Percentiles rank a stretch among this genome's conserved stretches.
These are phyloP conservation scores for Augochlora pura DNA, from an alignment of 1,140 invertebrate genomes.

Conservation along the genomic window DNA sequence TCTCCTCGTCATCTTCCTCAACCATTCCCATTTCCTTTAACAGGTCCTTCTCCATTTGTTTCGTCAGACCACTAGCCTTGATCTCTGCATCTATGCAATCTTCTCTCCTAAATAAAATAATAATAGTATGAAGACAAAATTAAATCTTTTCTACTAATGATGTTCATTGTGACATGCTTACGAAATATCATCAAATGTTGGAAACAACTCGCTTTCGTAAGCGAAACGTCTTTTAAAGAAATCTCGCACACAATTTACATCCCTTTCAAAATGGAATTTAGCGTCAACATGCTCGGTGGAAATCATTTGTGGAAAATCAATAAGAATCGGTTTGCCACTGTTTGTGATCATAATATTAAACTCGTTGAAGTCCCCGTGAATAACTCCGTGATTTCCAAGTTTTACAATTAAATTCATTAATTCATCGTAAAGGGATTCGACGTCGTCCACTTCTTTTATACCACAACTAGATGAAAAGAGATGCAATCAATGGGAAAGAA, in stretches of 20 bases:
- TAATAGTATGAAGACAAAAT: too few relatives aligned
- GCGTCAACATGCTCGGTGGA: slow-evolving; percentile 96
- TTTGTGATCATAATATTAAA: slow-evolving; percentile 97
- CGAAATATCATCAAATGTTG: slow-evolving; percentile 90
- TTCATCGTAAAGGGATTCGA: slow-evolving; percentile 93
- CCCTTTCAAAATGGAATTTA: slow-evolving; percentile 96
- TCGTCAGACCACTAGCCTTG: slow-evolving; percentile 94
- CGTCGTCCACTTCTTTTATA: slow-evolving; percentile 88
- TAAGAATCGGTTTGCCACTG: slow-evolving; percentile 91
- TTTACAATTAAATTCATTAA: slow-evolving; percentile 96
- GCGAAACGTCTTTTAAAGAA: slow-evolving; percentile 96
- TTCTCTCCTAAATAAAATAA: slow-evolving; percentile 83
- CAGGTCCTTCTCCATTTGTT: slow-evolving; percentile 90
- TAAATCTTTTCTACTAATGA: too few relatives aligned
- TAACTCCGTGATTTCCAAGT: slow-evolving; percentile 96
- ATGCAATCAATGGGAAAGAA: background rate
- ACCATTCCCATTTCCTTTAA: slow-evolving; percentile 80
- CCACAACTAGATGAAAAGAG: slow-evolving; percentile 85
- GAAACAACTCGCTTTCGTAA: slow-evolving; percentile 94
- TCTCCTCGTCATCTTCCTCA: slow-evolving; percentile 68
- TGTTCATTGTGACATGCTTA: slow-evolving; percentile 68
- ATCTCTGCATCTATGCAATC: slow-evolving; percentile 94
- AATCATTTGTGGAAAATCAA: slow-evolving; percentile 99
- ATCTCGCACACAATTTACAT: slow-evolving; percentile 94
- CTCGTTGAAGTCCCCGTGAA: slow-evolving; percentile 99